These are phyloP conservation scores for Noctua comes DNA, from an alignment of 2,888 invertebrate species.

Conservation along the genomic window DNA sequence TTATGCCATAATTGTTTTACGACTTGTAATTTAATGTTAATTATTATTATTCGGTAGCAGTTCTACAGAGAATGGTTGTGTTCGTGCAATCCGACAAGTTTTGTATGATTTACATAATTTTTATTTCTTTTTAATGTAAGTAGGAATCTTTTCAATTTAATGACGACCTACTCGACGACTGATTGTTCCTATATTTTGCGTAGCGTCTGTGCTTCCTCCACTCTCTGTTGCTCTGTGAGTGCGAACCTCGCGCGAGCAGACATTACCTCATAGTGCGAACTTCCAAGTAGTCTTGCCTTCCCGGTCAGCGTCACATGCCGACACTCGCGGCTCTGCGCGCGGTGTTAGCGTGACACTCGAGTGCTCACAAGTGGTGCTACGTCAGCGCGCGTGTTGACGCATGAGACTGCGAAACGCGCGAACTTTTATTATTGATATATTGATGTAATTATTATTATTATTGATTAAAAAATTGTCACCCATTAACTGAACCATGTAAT, in stretches of 20 bases:
- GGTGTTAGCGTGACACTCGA: constrained; percentile 34
- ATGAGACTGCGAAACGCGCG: constrained; percentile 47
- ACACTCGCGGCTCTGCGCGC: not conserved
- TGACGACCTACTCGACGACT: constrained; percentile 79
- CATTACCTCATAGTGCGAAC: constrained; percentile 30
- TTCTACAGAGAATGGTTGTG: constrained; percentile 71
- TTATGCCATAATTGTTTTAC: constrained; percentile 88
- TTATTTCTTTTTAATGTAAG: constrained; percentile 75
- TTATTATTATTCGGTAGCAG: constrained; percentile 75
- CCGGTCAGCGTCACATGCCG: constrained; percentile 19
- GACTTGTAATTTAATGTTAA: constrained; percentile 83
- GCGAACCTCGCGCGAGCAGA: constrained; percentile 15
- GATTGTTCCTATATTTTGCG: constrained; percentile 80
- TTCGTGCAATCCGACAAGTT: constrained; percentile 72
- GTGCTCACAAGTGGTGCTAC: constrained; percentile 82
- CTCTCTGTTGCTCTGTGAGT: constrained; percentile 39
- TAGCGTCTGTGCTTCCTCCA: constrained; percentile 76
- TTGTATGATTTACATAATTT: constrained; percentile 76
- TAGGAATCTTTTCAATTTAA: constrained; percentile 77
- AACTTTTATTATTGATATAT: constrained; percentile 48
- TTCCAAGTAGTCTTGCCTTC: constrained; percentile 39
- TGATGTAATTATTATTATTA: constrained; percentile 55
- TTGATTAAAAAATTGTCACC: constrained; percentile 48
- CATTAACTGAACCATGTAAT: constrained; percentile 52
- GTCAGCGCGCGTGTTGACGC: constrained; percentile 50